Evolutionary conservation across 2,888 invertebrate species (phyloP), one percentile per base, ranked within the genome.

Genomic region (Drosophila nr. fundita): DNA sequence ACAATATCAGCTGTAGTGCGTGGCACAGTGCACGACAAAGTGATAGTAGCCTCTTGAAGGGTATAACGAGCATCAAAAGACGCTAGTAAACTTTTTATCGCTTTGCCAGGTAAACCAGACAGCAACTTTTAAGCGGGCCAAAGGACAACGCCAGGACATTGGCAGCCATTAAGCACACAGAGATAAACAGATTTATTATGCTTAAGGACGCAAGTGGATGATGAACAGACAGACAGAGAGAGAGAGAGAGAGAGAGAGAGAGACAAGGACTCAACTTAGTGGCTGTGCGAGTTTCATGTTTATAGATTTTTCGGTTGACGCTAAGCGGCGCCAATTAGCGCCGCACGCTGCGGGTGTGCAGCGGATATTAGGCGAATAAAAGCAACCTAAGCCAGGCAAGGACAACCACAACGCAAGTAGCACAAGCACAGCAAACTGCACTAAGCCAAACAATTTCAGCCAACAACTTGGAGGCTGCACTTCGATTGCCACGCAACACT

Each of bases 181-280:
- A 87, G 90, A 87, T 87, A 90, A 87, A 85, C 86, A 88, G 90
- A 87, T 87, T 87, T 87, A 87, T 87, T 88, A 78, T 78, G 76
- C 83, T 80, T 76, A 84, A 76, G 72, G 66, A 75, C 68, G 77
- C 76, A 55, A 40, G 24, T 18, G 10, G 27, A 34, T 13, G 38
- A 32, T 15, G n/a, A 13, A 32, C n/a, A 24, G 21, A 15, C 21
- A 4, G 15, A 7, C 4, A 21, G 10, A 3, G 4, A 24, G 6
- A 5, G 30, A 8, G 21, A 11, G 15, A 10, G 15, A 4, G 24
- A n/a, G 38, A 36, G 24, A 1, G 10, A 24, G 2, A 8, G 27
- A 2, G 27, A 15, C 67, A 75, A 67, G 61, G 73, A 73, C 55
- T 62, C 64, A 45, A 49, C 52, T 63, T 38, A 38, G 64, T 64